Base-by-base conservation (phyloP, 2,888 invertebrate genomes). In the Tetrapedia diversipes region DNA sequence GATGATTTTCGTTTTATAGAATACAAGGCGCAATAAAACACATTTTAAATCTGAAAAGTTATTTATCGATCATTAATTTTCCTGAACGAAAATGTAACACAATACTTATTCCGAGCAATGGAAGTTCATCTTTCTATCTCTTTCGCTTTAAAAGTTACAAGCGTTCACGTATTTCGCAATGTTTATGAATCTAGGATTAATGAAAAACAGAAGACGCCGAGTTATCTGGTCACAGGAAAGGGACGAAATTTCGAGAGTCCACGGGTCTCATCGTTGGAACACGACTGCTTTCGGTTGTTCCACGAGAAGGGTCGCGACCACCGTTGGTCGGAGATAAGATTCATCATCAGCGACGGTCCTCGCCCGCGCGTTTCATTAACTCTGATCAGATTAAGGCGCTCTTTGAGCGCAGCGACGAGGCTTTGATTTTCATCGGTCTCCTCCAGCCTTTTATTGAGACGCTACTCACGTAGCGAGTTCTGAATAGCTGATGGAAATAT, bases 351-450 rank as follows among this genome's bases (percentile, higher is more conserved):
- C 8, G 39, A 37, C 37, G 4, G 19, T 19, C 4, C 27, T 19
- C 39, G 19, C 10, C 19, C 19, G 37, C 19, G 37, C 37, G 51
- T 63, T 51, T 63, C 51, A 39, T 51, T 39, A 51, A 29, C 51
- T 39, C 24, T 4, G 37, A 63, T 63, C 63, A 51, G 63, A 63
- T 51, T 51, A 61, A 39, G 24, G 39, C 2, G 4, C 34, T 37
- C 61, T 37, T 61, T 61, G 61, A 61, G 39, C 16, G 39, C 27
- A 24, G 37, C 24, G 53, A n/a, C 29, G 8, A 8, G 56, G 24
- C 56, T 57, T 57, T 39, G 39, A 51, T 19, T 34, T 34, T 54
- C 41, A 29, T 24, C 27, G 41, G 41, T 53, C 32, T 19, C 10
- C 11, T 29, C 49, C n/a, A 39, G 24, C 6, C 22, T 57, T 59